Evolutionary conservation across 2,113 vertebrate species (phyloP).

Genomic region (Zosterops pallidus): DNA sequence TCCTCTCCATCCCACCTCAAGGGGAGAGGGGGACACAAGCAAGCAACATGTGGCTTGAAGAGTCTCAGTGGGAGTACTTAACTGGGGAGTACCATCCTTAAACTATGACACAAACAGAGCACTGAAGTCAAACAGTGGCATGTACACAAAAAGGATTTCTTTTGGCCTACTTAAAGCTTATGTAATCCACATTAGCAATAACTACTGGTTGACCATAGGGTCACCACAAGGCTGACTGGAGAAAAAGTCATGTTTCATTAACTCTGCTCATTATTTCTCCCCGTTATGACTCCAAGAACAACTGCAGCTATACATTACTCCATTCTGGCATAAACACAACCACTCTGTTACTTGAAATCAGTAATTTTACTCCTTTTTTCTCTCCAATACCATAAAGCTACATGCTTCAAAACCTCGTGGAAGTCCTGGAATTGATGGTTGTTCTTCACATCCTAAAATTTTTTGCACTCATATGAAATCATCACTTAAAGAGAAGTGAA

Average conservation of each 20-base stretch:
- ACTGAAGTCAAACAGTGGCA: not conserved
- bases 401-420: not conserved
- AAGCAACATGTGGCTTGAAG: not conserved
- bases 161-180: not conserved
- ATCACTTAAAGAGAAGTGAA: not conserved
- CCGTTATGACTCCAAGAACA: not conserved
- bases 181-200: not conserved
- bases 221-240: not conserved
- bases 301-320: not conserved
- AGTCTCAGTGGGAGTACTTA: not conserved
- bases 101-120: not conserved
- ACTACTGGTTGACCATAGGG: not conserved
- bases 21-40: not conserved
- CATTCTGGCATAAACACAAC: not conserved
- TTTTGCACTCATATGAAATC: not conserved
- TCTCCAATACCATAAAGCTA: not conserved
- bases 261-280: not conserved
- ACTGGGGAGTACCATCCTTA: not conserved
- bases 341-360: not conserved
- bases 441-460: not conserved
- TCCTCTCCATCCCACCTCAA: not conserved
- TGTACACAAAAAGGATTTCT: not conserved
- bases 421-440: accelerated
- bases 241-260: not conserved
- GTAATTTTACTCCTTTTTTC: not conserved